Percentiles rank a stretch among this genome's conserved stretches.
phyloP scores from a whole-genome alignment of 2,888 invertebrate genomes.

The Ischnura elegans region DNA sequence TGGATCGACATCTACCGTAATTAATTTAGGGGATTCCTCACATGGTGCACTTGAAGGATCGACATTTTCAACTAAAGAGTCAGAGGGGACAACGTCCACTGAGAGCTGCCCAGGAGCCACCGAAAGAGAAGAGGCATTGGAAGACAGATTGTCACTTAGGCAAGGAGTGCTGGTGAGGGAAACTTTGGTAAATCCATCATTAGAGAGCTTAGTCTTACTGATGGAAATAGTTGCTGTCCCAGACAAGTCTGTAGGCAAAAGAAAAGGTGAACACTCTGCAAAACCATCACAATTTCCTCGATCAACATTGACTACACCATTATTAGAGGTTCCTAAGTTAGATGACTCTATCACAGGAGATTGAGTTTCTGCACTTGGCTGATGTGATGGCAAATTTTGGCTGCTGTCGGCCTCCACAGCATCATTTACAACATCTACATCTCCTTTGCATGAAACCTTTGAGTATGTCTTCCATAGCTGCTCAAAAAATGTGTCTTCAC shows the following conservation, averaged over 20 bases:
- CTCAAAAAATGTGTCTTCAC: constrained; percentile 50
- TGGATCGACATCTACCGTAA: neutral
- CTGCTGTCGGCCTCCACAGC: neutral
- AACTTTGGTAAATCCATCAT: neutral
- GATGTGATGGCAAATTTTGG: neutral
- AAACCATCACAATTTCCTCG: neutral
- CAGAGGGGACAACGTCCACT: neutral
- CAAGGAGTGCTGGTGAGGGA: neutral
- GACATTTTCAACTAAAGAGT: neutral
- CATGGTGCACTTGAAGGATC: neutral
- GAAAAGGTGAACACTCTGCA: neutral
- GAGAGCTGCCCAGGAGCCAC: neutral
- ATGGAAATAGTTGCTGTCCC: neutral
- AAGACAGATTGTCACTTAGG: neutral
- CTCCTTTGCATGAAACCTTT: neutral
- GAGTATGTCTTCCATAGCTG: constrained; percentile 36
- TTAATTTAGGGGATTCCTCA: neutral
- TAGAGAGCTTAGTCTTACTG: neutral
- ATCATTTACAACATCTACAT: neutral
- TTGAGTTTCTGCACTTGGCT: neutral
- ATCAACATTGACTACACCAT: neutral
- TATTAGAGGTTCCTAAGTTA: neutral
- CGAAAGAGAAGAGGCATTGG: neutral
- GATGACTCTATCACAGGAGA: neutral
- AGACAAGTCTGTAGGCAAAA: neutral